A percentile compares a stretch with the other conserved stretches of the same genome.
Evolutionary conservation across 2,113 vertebrate species (phyloP).

Genomic region (Alligator mississippiensis): DNA sequence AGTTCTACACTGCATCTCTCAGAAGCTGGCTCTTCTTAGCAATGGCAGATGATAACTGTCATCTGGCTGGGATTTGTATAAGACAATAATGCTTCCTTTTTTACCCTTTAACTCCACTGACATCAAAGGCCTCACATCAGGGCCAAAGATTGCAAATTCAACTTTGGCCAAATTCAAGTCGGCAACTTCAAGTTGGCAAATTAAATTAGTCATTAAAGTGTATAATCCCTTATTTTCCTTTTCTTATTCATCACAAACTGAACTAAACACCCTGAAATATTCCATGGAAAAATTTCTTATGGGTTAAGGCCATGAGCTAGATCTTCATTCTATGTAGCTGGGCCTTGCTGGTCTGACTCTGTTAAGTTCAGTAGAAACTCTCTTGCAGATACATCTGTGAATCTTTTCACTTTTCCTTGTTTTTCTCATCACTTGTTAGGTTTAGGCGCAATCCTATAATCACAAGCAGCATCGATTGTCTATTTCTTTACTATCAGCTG

Average conservation of each 20-base stretch:
- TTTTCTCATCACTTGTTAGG: neutral
- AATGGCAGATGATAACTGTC: constrained; percentile 69
- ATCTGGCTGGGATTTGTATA: constrained; percentile 68
- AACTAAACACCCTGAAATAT: constrained; percentile 61
- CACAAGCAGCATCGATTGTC: constrained; percentile 4
- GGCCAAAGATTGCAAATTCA: constrained; percentile 53
- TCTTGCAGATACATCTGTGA: neutral
- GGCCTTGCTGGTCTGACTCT: neutral
- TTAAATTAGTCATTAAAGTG: constrained; percentile 59
- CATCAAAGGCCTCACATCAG: constrained; percentile 58
- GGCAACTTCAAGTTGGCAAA: constrained; percentile 58
- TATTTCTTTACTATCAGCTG: neutral
- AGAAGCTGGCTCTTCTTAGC: constrained; percentile 39
- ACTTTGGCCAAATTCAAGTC: constrained; percentile 62
- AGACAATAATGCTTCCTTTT: constrained; percentile 69
- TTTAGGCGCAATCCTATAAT: neutral
- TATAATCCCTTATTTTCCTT: constrained; percentile 66
- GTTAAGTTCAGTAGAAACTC: neutral
- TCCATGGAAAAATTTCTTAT: constrained; percentile 51
- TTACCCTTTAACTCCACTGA: constrained; percentile 53
- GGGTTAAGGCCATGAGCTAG: constrained; percentile 3
- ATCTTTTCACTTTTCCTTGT: rapidly evolving
- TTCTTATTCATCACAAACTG: constrained; percentile 56
- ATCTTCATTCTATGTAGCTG: neutral
- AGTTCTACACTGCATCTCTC: constrained; percentile 50